phyloP scores from a whole-genome alignment of 2,797 vertebrate genomes.

The Lateolabrax maculatus region DNA sequence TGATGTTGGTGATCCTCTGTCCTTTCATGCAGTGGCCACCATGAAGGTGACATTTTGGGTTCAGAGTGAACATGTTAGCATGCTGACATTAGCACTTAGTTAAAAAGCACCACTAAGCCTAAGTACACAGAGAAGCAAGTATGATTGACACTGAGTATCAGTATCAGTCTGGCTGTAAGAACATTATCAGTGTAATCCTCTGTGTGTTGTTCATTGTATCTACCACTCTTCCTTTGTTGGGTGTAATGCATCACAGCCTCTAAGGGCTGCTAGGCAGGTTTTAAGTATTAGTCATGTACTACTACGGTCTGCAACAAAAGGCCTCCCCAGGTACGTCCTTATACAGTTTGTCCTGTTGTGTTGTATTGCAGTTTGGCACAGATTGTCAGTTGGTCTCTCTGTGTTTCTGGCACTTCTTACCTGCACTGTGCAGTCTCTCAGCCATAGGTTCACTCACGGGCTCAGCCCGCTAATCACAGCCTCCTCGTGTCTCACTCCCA shows the following conservation, averaged over 20 bases:
- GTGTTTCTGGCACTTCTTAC: slow-evolving; percentile 52
- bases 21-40: too few relatives aligned
- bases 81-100: neutral
- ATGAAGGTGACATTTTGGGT: too few relatives aligned
- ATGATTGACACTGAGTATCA: neutral
- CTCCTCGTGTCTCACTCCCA: slow-evolving; percentile 36
- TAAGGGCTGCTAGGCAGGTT: neutral
- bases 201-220: neutral
- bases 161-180: neutral
- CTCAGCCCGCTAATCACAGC: slow-evolving; percentile 55
- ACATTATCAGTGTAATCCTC: neutral
- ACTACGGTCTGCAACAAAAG: neutral
- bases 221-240: neutral
- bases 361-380: neutral
- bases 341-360: slow-evolving; percentile 4
- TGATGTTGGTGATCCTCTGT: neutral
- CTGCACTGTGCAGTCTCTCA: slow-evolving; percentile 71
- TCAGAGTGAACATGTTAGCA: neutral
- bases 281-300: neutral
- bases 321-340: neutral
- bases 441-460: slow-evolving; percentile 76
- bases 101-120: too few relatives aligned
- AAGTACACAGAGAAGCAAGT: neutral
- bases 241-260: neutral
- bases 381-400: neutral